Evolutionary conservation across 2,797 vertebrate species (phyloP).

Genomic region (Phrynocephalus vlangalii): DNA sequence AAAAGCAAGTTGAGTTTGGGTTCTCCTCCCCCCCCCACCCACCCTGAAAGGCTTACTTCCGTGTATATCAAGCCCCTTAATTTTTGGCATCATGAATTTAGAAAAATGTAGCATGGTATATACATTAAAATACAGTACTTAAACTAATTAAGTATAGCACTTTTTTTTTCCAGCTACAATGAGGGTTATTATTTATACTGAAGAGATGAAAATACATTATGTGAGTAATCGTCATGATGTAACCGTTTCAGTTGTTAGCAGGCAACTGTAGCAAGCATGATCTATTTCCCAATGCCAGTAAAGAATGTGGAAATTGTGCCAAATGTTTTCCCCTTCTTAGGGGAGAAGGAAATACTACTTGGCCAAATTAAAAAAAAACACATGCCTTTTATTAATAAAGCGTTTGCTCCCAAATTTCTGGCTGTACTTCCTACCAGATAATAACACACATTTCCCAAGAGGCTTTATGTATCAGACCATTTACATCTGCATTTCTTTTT

Average conservation of each 20-base stretch:
- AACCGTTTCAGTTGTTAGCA: not conserved
- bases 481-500: slow-evolving; percentile 5
- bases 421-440: too few species aligned
- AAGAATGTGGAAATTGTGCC: slow-evolving; percentile 8
- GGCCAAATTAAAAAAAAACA: not conserved
- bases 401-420: not conserved
- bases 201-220: not conserved
- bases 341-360: slow-evolving; percentile 19
- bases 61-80: too few species aligned
- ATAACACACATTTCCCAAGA: not conserved
- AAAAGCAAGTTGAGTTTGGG: too few species aligned
- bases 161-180: not conserved
- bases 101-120: too few species aligned
- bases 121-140: too few species aligned
- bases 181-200: not conserved
- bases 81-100: too few species aligned
- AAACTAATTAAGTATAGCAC: not conserved
- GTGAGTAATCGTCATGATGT: not conserved
- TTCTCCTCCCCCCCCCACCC: too few species aligned
- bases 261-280: slow-evolving; percentile 5
- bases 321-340: slow-evolving; percentile 14
- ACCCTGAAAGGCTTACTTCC: too few species aligned
- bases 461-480: not conserved
- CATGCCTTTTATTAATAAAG: slow-evolving; percentile 14
- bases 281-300: slow-evolving; percentile 13